These are phyloP conservation scores for Heteromormyrus szaboi DNA, from an alignment of 2,797 vertebrate genomes.

Conservation along the genomic window DNA sequence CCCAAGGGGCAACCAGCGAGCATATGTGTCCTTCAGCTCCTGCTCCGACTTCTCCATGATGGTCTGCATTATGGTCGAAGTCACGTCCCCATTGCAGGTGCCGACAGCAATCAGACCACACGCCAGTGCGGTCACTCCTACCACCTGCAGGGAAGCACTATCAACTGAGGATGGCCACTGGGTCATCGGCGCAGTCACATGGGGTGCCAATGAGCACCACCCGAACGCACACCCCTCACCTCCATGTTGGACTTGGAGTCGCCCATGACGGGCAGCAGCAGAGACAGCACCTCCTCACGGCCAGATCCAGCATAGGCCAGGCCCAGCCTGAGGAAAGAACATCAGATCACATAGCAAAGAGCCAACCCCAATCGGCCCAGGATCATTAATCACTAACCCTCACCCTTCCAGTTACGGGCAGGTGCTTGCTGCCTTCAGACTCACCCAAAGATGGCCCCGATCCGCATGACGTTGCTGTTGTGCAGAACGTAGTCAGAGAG, in stretches of 20 bases:
- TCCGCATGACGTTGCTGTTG: conserved; percentile 96
- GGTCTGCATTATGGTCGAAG: conserved; percentile 92
- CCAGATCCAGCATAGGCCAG: conserved; percentile 95
- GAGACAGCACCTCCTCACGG: conserved; percentile 89
- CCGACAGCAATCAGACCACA: conserved; percentile 98
- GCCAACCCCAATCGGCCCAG: background rate
- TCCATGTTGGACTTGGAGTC: conserved; percentile 98
- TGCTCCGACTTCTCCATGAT: conserved; percentile 97
- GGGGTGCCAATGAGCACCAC: background rate
- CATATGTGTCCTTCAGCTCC: conserved; percentile 92
- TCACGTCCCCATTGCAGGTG: conserved; percentile 95
- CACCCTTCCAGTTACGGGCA: background rate
- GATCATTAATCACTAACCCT: background rate
- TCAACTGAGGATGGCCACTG: background rate
- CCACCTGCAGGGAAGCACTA: conserved; percentile 63
- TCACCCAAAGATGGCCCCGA: conserved; percentile 97
- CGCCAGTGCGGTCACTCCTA: conserved; percentile 88
- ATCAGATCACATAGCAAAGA: background rate
- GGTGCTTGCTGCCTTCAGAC: conserved; percentile 14
- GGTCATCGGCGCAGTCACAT: background rate
- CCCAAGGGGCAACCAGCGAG: conserved; percentile 91
- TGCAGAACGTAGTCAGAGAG: conserved; percentile 95
- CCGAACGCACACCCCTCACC: conserved; percentile 51
- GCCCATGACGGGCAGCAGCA: conserved; percentile 93
- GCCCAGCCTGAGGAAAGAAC: conserved; percentile 66